phyloP scores from a whole-genome alignment of 2,888 invertebrate genomes.

The Coelinius sp. region DNA sequence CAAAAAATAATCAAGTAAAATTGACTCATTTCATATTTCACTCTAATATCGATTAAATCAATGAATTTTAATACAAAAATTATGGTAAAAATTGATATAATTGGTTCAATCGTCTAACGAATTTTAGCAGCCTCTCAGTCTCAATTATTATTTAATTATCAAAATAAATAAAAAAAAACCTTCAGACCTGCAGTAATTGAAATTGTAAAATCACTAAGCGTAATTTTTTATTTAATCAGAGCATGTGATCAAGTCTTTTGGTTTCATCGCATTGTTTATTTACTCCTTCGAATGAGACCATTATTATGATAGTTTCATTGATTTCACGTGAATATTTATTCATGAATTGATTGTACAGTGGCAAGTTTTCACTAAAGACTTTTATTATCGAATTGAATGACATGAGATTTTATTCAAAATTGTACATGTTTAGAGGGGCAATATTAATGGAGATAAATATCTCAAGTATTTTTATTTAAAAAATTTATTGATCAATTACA shows the following conservation, averaged over 20 bases:
- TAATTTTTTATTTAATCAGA: not conserved
- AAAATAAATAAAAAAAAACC: constrained; percentile 3
- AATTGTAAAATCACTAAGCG: constrained; percentile 9
- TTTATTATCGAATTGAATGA: not conserved
- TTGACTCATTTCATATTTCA: too few relatives aligned
- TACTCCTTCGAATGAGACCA: not conserved
- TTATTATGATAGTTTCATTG: not conserved
- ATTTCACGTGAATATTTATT: not conserved
- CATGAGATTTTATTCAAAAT: not conserved
- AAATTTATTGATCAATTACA: not conserved
- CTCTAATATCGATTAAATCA: too few relatives aligned
- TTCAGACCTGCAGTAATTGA: not conserved
- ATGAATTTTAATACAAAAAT: not conserved
- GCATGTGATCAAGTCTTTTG: not conserved
- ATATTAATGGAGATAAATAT: not conserved
- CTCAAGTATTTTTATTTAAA: not conserved
- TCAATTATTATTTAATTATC: not conserved
- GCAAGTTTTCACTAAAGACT: constrained; percentile 4
- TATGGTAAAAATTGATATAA: not conserved
- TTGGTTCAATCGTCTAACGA: not conserved
- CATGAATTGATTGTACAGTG: constrained; percentile 49
- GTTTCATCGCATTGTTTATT: not conserved
- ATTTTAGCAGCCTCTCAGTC: not conserved
- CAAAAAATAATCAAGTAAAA: too few relatives aligned
- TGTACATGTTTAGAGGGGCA: too few relatives aligned